These are phyloP conservation scores for Pinctada fucata DNA, from an alignment of 2,888 invertebrate genomes.

Conservation along the genomic window DNA sequence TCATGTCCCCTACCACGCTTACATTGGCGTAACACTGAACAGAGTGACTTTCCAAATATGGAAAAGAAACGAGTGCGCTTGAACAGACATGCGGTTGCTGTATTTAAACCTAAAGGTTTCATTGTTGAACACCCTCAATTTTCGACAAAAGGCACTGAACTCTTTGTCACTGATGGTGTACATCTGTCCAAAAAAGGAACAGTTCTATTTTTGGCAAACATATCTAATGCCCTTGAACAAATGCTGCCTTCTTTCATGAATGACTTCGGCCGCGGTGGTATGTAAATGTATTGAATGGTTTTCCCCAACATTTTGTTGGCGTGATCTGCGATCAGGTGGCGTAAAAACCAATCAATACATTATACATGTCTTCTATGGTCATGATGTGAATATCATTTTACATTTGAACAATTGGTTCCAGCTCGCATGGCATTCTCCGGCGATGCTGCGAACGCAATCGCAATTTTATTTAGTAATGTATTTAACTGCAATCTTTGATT, in stretches of 20 bases:
- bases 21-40: neutral
- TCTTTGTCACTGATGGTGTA: neutral
- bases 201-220: neutral
- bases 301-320: neutral
- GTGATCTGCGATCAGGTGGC: neutral
- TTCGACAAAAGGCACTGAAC: neutral
- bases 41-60: neutral
- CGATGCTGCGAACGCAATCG: neutral
- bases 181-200: neutral
- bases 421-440: neutral
- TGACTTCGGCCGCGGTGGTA: neutral
- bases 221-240: neutral
- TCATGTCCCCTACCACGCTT: neutral
- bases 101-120: neutral
- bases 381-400: neutral
- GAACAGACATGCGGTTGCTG: neutral
- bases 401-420: too few relatives aligned
- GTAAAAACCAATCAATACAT: neutral
- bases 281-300: neutral
- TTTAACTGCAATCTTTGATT: neutral
- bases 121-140: neutral
- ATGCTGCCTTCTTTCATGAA: neutral
- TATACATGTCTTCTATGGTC: neutral
- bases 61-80: neutral
- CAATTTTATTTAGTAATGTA: neutral